A percentile compares a stretch with the other conserved stretches of the same genome.
Conservation (phyloP, 1,140 invertebrate species). For the Lucilia sericata region DNA sequence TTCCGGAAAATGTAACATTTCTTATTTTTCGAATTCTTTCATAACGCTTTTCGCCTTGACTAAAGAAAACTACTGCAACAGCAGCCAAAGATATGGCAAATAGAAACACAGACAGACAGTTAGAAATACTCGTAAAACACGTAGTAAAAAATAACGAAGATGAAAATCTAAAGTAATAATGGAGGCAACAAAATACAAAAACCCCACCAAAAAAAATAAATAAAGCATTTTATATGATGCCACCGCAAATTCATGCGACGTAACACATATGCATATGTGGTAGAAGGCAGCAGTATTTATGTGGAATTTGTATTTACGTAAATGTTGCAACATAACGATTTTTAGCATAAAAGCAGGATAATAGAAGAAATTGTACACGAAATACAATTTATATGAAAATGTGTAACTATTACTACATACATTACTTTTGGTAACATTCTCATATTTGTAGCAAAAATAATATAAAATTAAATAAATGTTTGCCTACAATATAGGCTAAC, state of each 20-base stretch:
- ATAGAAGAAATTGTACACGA: conserved; percentile 27
- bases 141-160: conserved; percentile 8
- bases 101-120: not conserved
- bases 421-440: not conserved
- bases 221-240: not conserved
- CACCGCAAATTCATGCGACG: conserved; percentile 35
- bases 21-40: not conserved
- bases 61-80: not conserved
- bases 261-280: conserved; percentile 2
- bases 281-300: not conserved
- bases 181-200: not conserved
- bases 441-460: not conserved
- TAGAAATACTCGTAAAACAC: not conserved
- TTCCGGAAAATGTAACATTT: conserved; percentile 30
- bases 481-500: too few species aligned
- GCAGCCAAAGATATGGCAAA: not conserved
- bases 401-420: not conserved
- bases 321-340: not conserved
- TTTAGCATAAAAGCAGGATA: not conserved
- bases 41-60: not conserved
- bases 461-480: not conserved
- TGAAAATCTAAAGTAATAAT: conserved; percentile 36
- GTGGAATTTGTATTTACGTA: not conserved
- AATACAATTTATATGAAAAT: conserved; percentile 37
- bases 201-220: not conserved